Base-by-base conservation (phyloP, 1,140 invertebrate species). In the Patella vulgata region DNA sequence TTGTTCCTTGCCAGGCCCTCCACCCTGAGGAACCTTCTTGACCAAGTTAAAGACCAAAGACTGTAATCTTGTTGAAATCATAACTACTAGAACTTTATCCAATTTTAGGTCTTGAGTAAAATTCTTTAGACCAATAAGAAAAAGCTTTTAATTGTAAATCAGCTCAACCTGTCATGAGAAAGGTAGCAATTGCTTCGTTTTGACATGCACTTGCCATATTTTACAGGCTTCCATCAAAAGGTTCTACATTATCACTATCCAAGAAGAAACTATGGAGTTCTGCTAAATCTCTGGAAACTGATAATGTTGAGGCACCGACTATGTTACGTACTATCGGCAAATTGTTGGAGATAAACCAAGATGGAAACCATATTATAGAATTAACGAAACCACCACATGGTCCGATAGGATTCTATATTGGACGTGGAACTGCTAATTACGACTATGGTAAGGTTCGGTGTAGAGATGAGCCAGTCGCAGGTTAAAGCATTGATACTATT, bases 351-450 rank as follows among this genome's bases (percentile, higher is more conserved):
- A 42, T 82, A 14, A 71, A 79, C 39, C 50, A 71, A 19, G 81
- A 84, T 64, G 78, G 80, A 2, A 74, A 75, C 9, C 77, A 81
- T 59, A 53, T 77, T 0, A 64, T 84, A 9, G 68, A 81, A 36
- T 39, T 84, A 9, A 51, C 62, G 0, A 77, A 76, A 40, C 73
- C 78, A 42, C 66, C 69, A n/a, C 66, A 73, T 50, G 78, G 78
- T 42, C 76, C 78, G 17, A 77, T 81, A 30, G 81, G 82, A 8
- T 80, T 84, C 59, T 84, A 79, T 50, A 78, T 84, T 33, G 75
- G 80, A 0, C 72, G 78, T 40, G 81, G 78, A n/a, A 78, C 67
- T 47, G 70, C 77, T 6, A 72, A 79, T 50, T 77, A 74, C 59
- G 71, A 75, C 28, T 77, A 81, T 74, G 80, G 82, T 83, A 68